phyloP scores from a whole-genome alignment of 2,113 vertebrate species.

The Pangasianodon gigas region DNA sequence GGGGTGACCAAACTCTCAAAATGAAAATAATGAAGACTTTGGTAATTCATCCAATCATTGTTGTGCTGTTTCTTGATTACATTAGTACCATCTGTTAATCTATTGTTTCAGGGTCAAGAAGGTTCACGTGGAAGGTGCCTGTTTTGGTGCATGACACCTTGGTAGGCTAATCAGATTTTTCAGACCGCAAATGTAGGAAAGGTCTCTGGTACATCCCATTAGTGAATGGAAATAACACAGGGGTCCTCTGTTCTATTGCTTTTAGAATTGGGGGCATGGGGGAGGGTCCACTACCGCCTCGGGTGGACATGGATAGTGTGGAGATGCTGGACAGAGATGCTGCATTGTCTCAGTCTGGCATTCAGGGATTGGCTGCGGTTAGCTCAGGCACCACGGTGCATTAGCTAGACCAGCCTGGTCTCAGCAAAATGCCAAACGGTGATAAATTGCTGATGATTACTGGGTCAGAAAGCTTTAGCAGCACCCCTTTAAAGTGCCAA shows the following conservation, averaged over 20 bases:
- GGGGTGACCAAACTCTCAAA: not conserved
- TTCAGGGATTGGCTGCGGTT: slow-evolving; percentile 35
- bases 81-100: slow-evolving; percentile 19
- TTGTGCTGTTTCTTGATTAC: not conserved
- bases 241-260: slow-evolving; percentile 31
- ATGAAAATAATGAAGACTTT: not conserved
- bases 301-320: slow-evolving; percentile 2
- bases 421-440: slow-evolving; percentile 44
- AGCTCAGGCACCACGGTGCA: slow-evolving; percentile 34
- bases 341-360: slow-evolving; percentile 16
- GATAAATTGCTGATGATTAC: slow-evolving; percentile 63
- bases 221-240: not conserved
- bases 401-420: slow-evolving; percentile 49
- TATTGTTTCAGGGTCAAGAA: not conserved
- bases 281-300: slow-evolving; percentile 8
- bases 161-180: not conserved
- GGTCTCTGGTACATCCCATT: not conserved
- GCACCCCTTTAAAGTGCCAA: slow-evolving; percentile 32
- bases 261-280: not conserved
- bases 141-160: not conserved
- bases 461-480: slow-evolving; percentile 56
- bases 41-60: not conserved
- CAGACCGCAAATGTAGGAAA: not conserved
- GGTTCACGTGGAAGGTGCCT: not conserved
- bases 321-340: slow-evolving; percentile 14